Base-by-base conservation (phyloP, 2,888 invertebrate species). In the Meta bourneti region DNA sequence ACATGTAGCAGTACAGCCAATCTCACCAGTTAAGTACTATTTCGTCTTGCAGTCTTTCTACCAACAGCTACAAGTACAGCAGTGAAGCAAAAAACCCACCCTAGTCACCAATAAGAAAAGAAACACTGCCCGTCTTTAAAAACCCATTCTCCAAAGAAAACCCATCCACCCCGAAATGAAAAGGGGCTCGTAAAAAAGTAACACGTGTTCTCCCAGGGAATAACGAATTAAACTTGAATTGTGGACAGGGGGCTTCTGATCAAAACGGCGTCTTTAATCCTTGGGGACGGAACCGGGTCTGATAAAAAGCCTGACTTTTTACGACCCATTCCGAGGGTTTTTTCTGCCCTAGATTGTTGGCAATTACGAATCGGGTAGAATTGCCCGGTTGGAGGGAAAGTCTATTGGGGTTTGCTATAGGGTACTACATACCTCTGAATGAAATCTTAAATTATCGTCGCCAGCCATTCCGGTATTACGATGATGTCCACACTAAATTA, bases 151-250 rank as follows among this genome's bases (percentile, higher is more conserved):
- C 61, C 61, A 5, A 16, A 34, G 34, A 34, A 34, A 34, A 34
- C 61, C 61, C 61, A 61, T 61, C 61, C 61, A 34, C 34, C 61
- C 80, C 80, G 20, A 80, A 52, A 69, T 80, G 61, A 80, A 34
- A 61, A 61, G 61, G 34, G 7, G 20, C 20, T 80, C 52, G 9
- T 20, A 61, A 80, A 79, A 20, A 54, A 54, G 61, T 61, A 80
- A 80, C 80, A 80, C 80, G 54, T 80, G 80, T 80, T 80, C 52
- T 61, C 61, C 20, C 11, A 80, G 51, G 19, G 54, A 11, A 72
- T n/a, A 82, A 71, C 51, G 71, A 82, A 71, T 71, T 82, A 82
- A 82, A 49, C 16, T 16, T 48, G 82, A 71, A 71, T 82, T 69
- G 71, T 71, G 69, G 71, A 34, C 80, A 19, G n/a, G n/a, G 54